phyloP scores from a whole-genome alignment of 2,797 vertebrate species.

The Malurus leucopterus region DNA sequence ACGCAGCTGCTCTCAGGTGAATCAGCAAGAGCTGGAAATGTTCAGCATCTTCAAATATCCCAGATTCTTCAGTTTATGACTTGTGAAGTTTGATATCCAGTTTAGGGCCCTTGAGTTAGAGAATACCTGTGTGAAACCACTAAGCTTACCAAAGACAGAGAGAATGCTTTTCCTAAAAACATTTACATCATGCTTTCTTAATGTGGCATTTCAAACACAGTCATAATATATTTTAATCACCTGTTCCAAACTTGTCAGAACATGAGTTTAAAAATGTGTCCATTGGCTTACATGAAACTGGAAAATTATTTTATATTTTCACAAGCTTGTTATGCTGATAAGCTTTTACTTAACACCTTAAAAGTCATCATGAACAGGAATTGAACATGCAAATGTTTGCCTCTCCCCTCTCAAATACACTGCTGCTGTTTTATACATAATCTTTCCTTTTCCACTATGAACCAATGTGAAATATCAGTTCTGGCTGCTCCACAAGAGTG shows the following conservation, averaged over 20 bases:
- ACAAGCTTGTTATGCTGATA: neutral
- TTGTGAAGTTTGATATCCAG: neutral
- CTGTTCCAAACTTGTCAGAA: neutral
- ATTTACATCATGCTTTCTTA: neutral
- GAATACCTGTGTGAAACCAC: neutral
- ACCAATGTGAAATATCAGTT: neutral
- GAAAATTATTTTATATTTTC: neutral
- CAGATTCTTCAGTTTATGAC: neutral
- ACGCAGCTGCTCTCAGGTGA: neutral
- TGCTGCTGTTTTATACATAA: neutral
- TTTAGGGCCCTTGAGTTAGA: neutral
- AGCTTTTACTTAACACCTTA: neutral
- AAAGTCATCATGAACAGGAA: neutral
- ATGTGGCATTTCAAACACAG: neutral
- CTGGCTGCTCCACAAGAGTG: neutral
- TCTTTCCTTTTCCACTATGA: neutral
- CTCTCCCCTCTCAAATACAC: neutral
- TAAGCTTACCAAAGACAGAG: neutral
- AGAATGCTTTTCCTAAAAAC: neutral
- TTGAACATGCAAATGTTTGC: neutral
- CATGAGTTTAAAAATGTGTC: neutral
- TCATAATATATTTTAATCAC: neutral
- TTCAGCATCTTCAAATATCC: neutral
- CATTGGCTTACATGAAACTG: neutral
- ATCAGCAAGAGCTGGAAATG: neutral